phyloP scores from a whole-genome alignment of 2,797 vertebrate species.

The Halcyon smyrnensis region DNA sequence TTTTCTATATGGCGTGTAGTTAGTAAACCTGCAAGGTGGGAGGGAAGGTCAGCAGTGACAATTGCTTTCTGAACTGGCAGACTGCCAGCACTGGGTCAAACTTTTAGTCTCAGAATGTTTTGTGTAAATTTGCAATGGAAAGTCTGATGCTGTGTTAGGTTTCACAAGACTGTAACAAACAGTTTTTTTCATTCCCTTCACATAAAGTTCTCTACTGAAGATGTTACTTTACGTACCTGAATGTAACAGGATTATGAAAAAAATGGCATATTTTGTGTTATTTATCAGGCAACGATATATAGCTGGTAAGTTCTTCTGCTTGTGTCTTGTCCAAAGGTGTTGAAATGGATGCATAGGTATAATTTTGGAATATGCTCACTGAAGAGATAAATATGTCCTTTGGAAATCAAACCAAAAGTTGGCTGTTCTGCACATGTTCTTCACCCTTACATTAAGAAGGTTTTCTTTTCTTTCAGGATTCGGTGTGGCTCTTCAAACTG shows the following conservation, averaged over 20 bases:
- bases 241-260: background rate
- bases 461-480: conserved; percentile 13
- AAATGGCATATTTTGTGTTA: background rate
- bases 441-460: background rate
- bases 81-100: background rate
- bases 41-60: background rate
- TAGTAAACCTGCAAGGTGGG: background rate
- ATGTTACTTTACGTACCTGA: background rate
- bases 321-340: background rate
- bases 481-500: background rate
- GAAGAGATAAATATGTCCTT: background rate
- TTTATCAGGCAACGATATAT: background rate
- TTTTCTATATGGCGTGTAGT: background rate
- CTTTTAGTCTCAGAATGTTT: accelerated
- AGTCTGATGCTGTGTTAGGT: background rate
- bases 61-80: background rate
- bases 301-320: background rate
- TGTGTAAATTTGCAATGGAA: background rate
- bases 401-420: background rate
- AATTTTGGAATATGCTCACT: background rate
- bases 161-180: background rate
- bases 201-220: background rate
- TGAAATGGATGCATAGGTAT: accelerated
- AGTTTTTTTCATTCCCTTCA: background rate
- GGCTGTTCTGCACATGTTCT: background rate